Base-by-base conservation (phyloP, 2,888 invertebrate species). In the Fragum sueziense region DNA sequence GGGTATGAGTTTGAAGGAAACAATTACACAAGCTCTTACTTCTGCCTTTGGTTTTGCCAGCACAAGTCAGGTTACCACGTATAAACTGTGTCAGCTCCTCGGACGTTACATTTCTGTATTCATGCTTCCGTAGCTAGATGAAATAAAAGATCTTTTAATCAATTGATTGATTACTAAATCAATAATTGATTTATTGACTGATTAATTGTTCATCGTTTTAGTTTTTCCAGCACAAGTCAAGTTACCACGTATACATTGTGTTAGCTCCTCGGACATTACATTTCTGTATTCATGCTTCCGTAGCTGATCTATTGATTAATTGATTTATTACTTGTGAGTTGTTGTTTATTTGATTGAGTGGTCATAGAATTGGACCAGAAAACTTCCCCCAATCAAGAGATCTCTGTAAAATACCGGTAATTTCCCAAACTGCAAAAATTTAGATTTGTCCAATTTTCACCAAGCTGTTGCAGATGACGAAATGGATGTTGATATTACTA, bases 191-290 rank as follows among this genome's bases (percentile, higher is more conserved):
- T 52, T 6, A n/a, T 52, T 52, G 22, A 52, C 4, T 17, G 22
- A 52, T 52, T 52, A 11, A 52, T 52, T 52, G 22, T 11, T 52
- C 6, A 37, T n/a, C n/a, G n/a, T n/a, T 27, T 27, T 37, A 9
- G 65, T 34, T 37, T 65, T 65, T 41, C 41, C 65, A 7, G 65
- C 34, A 41, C 65, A 65, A 11, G 65, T 65, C 2, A 65, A 14
- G 20, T 65, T 65, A 3, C 65, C 65, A 7, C 14, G 34, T 0
- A 65, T 65, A 20, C 37, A 65, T 2, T 65, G 2, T 11, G 17
- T 65, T 27, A 65, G 41, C 25, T 65, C 20, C 4, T 65, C 65
- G 22, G 41, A 11, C 22, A 41, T 65, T 9, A 65, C 37, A 34
- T 65, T 65, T 25, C 65, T 37, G 27, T 65, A 65, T 25, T 65